A percentile compares a stretch with the other conserved stretches of the same genome.
Evolutionary conservation across 2,797 vertebrate genomes (phyloP).

Genomic region (Zenarchopterus dispar): DNA sequence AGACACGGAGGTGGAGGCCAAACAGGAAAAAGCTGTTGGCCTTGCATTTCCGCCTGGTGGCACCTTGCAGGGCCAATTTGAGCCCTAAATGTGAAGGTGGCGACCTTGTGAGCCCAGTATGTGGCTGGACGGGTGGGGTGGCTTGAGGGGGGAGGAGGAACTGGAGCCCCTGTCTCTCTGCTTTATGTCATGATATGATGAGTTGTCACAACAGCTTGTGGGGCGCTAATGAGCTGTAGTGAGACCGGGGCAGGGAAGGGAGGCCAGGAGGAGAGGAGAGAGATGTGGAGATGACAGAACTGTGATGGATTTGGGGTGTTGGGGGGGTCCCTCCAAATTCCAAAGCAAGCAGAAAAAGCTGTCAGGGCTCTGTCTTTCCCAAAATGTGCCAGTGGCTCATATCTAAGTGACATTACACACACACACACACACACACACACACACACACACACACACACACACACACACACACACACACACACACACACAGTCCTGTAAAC

Average conservation of each 20-base stretch:
- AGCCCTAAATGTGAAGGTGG: slow-evolving; percentile 83
- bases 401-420: slow-evolving; percentile 67
- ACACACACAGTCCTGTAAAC: slow-evolving; percentile 36
- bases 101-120: slow-evolving; percentile 76
- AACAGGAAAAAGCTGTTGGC: slow-evolving; percentile 82
- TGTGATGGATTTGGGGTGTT: slow-evolving; percentile 79
- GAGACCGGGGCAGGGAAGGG: slow-evolving; percentile 62
- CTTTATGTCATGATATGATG: slow-evolving; percentile 87
- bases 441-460: slow-evolving; percentile 18
- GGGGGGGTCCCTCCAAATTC: slow-evolving; percentile 74
- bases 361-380: slow-evolving; percentile 71
- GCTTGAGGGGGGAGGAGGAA: slow-evolving; percentile 5
- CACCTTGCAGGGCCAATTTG: slow-evolving; percentile 82
- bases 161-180: slow-evolving; percentile 64
- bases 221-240: slow-evolving; percentile 85
- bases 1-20: slow-evolving; percentile 54
- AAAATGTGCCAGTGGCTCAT: slow-evolving; percentile 55
- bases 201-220: slow-evolving; percentile 84
- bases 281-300: slow-evolving; percentile 73
- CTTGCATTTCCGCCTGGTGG: slow-evolving; percentile 80
- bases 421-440: slow-evolving; percentile 41
- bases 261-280: slow-evolving; percentile 42
- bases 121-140: slow-evolving; percentile 21
- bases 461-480: slow-evolving; percentile 32
- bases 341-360: slow-evolving; percentile 81